These are phyloP conservation scores for Iselma pallidipennis DNA, from an alignment of 2,888 invertebrate species.

Conservation along the genomic window DNA sequence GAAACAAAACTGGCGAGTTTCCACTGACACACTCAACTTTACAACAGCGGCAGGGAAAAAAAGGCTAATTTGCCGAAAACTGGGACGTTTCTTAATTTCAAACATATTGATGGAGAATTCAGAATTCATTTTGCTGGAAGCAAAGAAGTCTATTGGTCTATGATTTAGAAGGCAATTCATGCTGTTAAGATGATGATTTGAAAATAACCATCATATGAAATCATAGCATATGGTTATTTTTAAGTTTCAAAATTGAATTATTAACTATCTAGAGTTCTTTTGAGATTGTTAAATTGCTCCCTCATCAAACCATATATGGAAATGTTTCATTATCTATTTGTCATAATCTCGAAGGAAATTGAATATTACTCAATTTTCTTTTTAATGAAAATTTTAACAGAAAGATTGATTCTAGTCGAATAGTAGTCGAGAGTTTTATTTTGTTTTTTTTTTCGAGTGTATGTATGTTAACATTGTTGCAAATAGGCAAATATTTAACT, in stretches of 20 bases:
- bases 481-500: conserved; percentile 42
- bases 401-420: too few relatives aligned
- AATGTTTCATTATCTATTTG: not conserved
- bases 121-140: not conserved
- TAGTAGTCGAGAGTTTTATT: not conserved
- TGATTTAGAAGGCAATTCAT: conserved; percentile 6
- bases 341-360: not conserved
- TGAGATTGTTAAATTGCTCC: not conserved
- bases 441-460: not conserved
- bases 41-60: not conserved
- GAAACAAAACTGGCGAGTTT: conserved; percentile 9
- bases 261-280: not conserved
- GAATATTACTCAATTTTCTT: not conserved
- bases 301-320: not conserved
- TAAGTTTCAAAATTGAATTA: not conserved
- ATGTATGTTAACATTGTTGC: conserved; percentile 14
- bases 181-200: not conserved
- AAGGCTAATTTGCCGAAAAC: too few relatives aligned
- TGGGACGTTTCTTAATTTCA: too few relatives aligned
- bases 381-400: too few relatives aligned
- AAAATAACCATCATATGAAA: not conserved
- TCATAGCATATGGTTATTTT: not conserved
- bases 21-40: conserved; percentile 6
- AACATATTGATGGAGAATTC: not conserved
- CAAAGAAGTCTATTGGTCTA: too few relatives aligned